Conservation (phyloP, 1,140 invertebrate genomes). For the Drosophila rufa region DNA sequence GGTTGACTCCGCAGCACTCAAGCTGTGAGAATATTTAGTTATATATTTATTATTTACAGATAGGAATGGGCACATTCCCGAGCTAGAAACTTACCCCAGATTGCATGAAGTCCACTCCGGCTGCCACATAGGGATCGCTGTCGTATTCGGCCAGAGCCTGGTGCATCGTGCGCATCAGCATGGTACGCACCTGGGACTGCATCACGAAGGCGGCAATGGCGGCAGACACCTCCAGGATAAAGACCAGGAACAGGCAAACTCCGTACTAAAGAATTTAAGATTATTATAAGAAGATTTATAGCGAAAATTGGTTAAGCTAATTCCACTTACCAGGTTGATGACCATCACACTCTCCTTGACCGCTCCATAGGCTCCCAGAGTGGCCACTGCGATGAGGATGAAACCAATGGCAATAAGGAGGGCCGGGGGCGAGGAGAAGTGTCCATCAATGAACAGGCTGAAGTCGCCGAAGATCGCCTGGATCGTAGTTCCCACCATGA, state of each 20-base stretch:
- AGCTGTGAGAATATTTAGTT: conserved; percentile 86
- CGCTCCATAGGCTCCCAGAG: conserved; percentile 93
- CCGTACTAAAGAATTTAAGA: conserved; percentile 87
- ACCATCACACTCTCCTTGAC: conserved; percentile 93
- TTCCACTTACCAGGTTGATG: conserved; percentile 89
- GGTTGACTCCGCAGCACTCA: conserved; percentile 90
- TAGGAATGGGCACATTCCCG: not conserved
- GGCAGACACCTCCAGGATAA: conserved; percentile 92
- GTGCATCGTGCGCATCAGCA: conserved; percentile 87
- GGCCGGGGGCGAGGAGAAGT: conserved; percentile 90
- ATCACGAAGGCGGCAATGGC: conserved; percentile 92
- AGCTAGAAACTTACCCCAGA: conserved; percentile 86
- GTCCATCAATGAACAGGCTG: conserved; percentile 88
- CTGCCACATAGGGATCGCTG: conserved; percentile 84
- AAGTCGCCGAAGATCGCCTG: conserved; percentile 91
- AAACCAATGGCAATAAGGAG: conserved; percentile 91
- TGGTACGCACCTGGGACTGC: conserved; percentile 87
- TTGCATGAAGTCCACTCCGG: conserved; percentile 89
- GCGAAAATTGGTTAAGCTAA: not conserved
- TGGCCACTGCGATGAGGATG: conserved; percentile 91
- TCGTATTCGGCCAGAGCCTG: conserved; percentile 87
- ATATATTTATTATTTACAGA: not conserved
- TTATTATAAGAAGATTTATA: not conserved
- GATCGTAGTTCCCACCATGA: conserved; percentile 92
- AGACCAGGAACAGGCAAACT: conserved; percentile 90